phyloP scores from a whole-genome alignment of 2,113 vertebrate genomes.

The Camelus dromedarius region DNA sequence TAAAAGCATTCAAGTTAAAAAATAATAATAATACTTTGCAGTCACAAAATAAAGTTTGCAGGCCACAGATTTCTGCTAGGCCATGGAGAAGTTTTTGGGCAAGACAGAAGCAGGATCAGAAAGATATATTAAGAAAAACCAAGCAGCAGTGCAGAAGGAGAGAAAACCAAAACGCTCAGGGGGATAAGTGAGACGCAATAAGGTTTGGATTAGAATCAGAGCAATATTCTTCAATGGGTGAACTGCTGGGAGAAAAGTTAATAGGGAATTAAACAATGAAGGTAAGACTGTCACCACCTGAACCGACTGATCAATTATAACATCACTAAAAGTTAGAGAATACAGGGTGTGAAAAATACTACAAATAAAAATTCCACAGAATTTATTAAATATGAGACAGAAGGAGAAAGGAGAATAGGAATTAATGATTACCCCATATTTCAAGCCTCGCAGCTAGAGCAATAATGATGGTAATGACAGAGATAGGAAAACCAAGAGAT shows the following conservation, averaged over 20 bases:
- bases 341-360: not conserved
- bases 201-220: not conserved
- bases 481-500: not conserved
- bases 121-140: not conserved
- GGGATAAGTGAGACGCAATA: not conserved
- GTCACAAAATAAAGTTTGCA: not conserved
- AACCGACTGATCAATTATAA: not conserved
- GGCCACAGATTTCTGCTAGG: not conserved
- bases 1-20: not conserved
- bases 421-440: not conserved
- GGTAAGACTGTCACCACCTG: not conserved
- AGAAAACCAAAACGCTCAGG: not conserved
- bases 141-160: not conserved
- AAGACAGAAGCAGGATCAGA: not conserved
- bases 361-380: not conserved
- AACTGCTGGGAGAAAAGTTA: not conserved
- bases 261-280: not conserved
- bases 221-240: not conserved
- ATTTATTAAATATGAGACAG: not conserved
- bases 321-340: not conserved
- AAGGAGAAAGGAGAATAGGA: not conserved
- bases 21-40: not conserved
- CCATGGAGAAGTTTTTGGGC: not conserved
- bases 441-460: not conserved
- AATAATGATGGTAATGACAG: not conserved